Conservation (phyloP, 2,797 vertebrate species). For the Sebastes hubbsi region DNA sequence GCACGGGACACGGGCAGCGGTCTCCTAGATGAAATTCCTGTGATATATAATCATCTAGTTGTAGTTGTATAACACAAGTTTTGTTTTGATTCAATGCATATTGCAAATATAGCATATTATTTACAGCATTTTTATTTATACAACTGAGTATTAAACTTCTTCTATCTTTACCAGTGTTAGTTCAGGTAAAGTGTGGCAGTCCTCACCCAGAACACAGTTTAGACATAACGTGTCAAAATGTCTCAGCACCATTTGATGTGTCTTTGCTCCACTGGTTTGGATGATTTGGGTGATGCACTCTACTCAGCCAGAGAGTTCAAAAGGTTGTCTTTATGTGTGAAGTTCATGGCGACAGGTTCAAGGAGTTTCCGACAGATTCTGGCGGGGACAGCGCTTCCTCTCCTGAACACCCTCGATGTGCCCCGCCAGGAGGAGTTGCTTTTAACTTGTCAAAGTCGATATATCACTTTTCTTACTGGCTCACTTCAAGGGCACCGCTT, state of each 20-base stretch:
- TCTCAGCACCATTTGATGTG: constrained; percentile 10
- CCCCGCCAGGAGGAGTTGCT: constrained; percentile 2
- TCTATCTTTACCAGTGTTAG: neutral
- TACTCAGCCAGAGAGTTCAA: constrained; percentile 3
- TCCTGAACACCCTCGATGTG: neutral
- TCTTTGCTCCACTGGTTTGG: constrained; percentile 35
- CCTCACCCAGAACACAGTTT: neutral
- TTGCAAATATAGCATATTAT: neutral
- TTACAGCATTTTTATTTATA: neutral
- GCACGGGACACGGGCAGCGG: rapidly evolving
- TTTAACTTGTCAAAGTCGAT: constrained; percentile 56
- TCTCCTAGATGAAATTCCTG: too few species aligned
- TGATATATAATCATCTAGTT: neutral
- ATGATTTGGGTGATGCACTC: constrained; percentile 18
- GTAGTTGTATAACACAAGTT: neutral
- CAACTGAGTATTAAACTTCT: neutral
- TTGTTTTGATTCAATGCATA: neutral
- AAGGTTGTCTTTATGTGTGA: constrained; percentile 5
- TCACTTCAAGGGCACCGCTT: constrained; percentile 9
- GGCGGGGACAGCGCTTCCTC: neutral
- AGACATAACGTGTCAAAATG: neutral
- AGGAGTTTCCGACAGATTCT: constrained; percentile 11
- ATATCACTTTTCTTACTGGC: constrained; percentile 21
- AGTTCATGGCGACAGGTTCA: constrained; percentile 14
- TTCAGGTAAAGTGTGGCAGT: neutral